These are phyloP conservation scores for Forbesichthys papilliferus DNA, from an alignment of 2,113 vertebrate genomes.

Conservation along the genomic window DNA sequence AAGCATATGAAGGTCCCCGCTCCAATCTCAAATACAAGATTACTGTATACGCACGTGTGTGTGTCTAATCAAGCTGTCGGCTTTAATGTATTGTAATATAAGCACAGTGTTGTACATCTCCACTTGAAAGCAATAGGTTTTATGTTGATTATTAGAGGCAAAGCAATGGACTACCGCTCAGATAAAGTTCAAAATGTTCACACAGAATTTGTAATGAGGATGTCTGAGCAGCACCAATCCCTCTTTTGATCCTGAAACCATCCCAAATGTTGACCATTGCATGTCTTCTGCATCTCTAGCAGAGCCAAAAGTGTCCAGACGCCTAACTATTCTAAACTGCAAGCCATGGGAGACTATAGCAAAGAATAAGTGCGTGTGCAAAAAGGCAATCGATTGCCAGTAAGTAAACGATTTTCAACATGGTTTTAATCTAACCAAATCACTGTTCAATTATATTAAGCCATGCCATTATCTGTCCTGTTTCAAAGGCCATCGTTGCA, in stretches of 20 bases:
- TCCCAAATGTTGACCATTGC: neutral
- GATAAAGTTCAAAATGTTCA: neutral
- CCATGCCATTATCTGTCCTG: neutral
- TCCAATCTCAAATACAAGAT: too few species aligned
- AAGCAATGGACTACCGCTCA: too few species aligned
- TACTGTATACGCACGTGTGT: too few species aligned
- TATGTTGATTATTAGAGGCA: too few species aligned
- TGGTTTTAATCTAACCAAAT: neutral
- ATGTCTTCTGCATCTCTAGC: neutral
- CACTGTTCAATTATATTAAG: neutral
- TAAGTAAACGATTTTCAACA: conserved; percentile 66
- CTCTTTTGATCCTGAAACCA: neutral
- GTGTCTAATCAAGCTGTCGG: too few species aligned
- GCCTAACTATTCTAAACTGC: conserved; percentile 68
- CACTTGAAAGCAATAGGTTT: too few species aligned
- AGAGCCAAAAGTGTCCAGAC: conserved; percentile 44
- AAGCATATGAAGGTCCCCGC: too few species aligned
- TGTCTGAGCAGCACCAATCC: neutral
- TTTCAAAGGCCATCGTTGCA: conserved; percentile 79
- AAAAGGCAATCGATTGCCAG: conserved; percentile 86
- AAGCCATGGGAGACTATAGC: conserved; percentile 84
- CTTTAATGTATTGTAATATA: too few species aligned
- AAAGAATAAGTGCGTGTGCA: conserved; percentile 82
- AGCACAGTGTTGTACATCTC: too few species aligned
- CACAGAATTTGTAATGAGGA: conserved; percentile 7